Evolutionary conservation across 2,888 invertebrate genomes (phyloP).

Genomic region (Pimpla rufipes): DNA sequence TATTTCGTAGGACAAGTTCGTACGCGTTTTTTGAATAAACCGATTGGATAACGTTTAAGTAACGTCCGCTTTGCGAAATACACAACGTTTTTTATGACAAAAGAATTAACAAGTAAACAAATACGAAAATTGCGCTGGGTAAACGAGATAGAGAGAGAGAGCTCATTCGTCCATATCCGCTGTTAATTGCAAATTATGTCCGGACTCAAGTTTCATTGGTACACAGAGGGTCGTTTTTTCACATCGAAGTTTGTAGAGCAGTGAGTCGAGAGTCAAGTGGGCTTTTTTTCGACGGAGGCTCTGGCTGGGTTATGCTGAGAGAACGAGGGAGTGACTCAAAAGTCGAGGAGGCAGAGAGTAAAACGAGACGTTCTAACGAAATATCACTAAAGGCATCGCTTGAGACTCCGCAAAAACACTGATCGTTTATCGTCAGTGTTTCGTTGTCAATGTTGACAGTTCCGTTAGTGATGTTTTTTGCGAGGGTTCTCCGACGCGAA

Average conservation of each 20-base stretch:
- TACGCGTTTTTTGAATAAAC: slow-evolving; percentile 59
- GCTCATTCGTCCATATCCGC: slow-evolving; percentile 60
- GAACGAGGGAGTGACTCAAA: slow-evolving; percentile 24
- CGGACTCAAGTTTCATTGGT: slow-evolving; percentile 32
- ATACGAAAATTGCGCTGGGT: slow-evolving; percentile 40
- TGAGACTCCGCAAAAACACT: background rate
- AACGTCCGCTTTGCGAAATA: slow-evolving; percentile 57
- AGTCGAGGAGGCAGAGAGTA: slow-evolving; percentile 24
- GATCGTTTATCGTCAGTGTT: slow-evolving; percentile 5
- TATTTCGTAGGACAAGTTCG: slow-evolving; percentile 55
- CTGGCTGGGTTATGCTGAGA: slow-evolving; percentile 33
- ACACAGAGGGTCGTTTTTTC: slow-evolving; percentile 29
- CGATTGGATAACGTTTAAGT: slow-evolving; percentile 52
- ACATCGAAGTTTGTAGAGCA: slow-evolving; percentile 26
- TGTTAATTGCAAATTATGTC: slow-evolving; percentile 41
- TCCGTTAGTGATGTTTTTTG: slow-evolving; percentile 14
- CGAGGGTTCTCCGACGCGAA: slow-evolving; percentile 45
- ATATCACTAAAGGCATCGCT: slow-evolving; percentile 17
- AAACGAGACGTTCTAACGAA: slow-evolving; percentile 20
- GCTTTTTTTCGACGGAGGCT: slow-evolving; percentile 29
- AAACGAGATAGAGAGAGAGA: slow-evolving; percentile 28
- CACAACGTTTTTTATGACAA: slow-evolving; percentile 56
- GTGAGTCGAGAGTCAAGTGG: slow-evolving; percentile 38
- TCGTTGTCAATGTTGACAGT: background rate
- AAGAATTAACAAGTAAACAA: slow-evolving; percentile 38